Conservation (phyloP, 2,113 vertebrate species). For the Urocolius indicus region DNA sequence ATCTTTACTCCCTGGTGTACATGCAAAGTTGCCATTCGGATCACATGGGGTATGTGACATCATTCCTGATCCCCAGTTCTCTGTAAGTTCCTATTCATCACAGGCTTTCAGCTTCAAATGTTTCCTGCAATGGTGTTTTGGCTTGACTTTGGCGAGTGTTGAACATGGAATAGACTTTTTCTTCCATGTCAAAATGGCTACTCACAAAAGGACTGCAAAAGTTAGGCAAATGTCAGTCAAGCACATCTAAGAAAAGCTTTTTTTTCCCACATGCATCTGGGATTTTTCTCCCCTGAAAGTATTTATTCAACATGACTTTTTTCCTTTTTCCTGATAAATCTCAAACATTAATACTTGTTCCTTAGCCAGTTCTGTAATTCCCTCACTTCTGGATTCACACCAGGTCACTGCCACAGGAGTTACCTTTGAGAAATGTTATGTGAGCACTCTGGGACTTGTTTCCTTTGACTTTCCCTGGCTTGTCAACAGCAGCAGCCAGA, state of each 20-base stretch:
- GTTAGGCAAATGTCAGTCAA: background rate
- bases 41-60: rapidly evolving
- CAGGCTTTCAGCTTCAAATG: background rate
- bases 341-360: background rate
- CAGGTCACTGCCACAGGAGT: background rate
- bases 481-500: background rate
- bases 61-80: background rate
- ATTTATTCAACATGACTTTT: background rate
- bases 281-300: background rate
- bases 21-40: background rate
- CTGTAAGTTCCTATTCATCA: background rate
- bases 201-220: background rate
- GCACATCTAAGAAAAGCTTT: background rate
- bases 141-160: background rate
- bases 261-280: background rate
- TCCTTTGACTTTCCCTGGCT: background rate
- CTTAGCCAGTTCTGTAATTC: background rate
- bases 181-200: background rate
- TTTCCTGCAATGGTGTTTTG: background rate
- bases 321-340: background rate
- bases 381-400: background rate
- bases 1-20: background rate
- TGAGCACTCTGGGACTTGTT: background rate
- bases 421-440: background rate
- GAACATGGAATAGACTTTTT: background rate